Base-by-base conservation (phyloP, 2,113 vertebrate genomes). In the Vicugna pacos region DNA sequence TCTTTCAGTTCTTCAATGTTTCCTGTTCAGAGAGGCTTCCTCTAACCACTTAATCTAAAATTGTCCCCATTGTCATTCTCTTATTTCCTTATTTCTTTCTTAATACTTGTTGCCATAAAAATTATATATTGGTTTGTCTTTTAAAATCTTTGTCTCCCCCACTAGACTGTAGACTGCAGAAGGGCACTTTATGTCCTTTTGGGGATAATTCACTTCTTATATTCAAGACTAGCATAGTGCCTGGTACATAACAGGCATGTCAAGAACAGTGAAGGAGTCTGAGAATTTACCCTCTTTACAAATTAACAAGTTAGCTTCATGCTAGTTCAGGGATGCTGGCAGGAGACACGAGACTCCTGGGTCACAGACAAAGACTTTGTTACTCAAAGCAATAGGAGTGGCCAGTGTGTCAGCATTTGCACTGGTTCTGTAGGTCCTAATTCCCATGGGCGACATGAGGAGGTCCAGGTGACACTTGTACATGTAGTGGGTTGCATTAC, bases 31-130 rank as follows among this genome's bases (percentile, higher is more conserved):
- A 85, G 38, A 42, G 4, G 5, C 48, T 19, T 38, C 48, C 30
- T 20, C 10, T 80, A 58, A 86, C 48, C 35, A 28, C 52, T 79
- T 50, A 32, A 26, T 67, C 35, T 80, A 67, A 94, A 60, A 42
- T 24, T 32, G 32, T 46, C 15, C 16, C 7, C 28, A 8, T 15
- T 16, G n/a, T 58, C 72, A 38, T 84, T 75, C 83, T 93, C 38
- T 65, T 70, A 84, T 67, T 88, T 88, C 48, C 70, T 83, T 35
- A 67, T 90, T 90, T 90, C 30, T 89, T 92, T 93, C 89, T 89
- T 46, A 69, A 83, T 60, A 80, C 28, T 48, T 73, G 32, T 54
- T 83, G 69, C 62, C 38, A 65, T 76, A 60, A 83, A 89, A 84
- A 54, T 60, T 19, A 32, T 28, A 54, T 65, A 11, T 80, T 83